Evolutionary conservation across 2,797 vertebrate genomes (phyloP), one percentile per base, ranked within the genome.

Genomic region (Falco naumanni): DNA sequence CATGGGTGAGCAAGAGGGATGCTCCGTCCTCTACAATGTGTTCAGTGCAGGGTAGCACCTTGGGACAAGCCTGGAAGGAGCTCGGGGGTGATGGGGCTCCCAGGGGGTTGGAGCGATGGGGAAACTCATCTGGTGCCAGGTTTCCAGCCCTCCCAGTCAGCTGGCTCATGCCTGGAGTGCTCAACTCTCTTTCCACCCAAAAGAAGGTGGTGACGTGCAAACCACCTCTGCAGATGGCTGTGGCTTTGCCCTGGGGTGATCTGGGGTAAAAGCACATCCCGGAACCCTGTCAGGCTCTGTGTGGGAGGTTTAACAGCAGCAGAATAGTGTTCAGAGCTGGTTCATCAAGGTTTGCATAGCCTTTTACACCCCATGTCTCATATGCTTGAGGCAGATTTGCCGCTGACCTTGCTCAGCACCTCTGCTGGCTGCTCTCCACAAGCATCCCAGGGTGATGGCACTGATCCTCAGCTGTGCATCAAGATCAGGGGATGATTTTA

Each of bases 21-120:
- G 45, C 26, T 43, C 51, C 24, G 0, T 53, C 39, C 25, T 45
- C 64, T 12, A 2, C 34, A 4, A 11, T 0, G 9, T 5, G 6
- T 16, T 41, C 5, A 6, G 51, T 14, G 31, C 16, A 28, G 63
- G 57, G 13, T 1, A 10, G n/a, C 9, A 17, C 70, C 45, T 24
- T 19, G 25, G 33, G 22, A 11, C 34, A 31, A 57, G 26, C 31
- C 24, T 21, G 34, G 39, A 26, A 72, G 16, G 34, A 20, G 48
- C 2, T 24, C 39, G 50, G 50, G 47, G 13, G 50, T 9, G 29
- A n/a, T 11, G 14, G 24, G 14, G 41, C 10, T 10, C 16, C 1
- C 1, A 60, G 60, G 20, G 29, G 28, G 17, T 11, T 21, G 16
- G 31, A n/a, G 15, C 1, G 2, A 43, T 13, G 16, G 19, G 47